These are phyloP conservation scores for Sialia sialis DNA, from an alignment of 2,113 vertebrate species.

Conservation along the genomic window DNA sequence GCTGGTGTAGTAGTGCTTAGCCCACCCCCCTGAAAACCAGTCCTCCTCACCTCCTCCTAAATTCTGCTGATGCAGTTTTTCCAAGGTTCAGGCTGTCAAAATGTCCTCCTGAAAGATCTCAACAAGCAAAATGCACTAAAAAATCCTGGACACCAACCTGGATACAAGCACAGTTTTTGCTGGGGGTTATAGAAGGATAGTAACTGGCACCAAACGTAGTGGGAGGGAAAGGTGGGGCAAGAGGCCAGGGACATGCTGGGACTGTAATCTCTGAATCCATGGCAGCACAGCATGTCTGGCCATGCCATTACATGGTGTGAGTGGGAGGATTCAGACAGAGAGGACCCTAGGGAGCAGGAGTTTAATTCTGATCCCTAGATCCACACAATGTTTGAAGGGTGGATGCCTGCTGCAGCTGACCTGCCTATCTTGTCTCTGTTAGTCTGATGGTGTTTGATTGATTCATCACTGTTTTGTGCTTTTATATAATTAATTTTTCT, in stretches of 20 bases:
- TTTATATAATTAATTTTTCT: constrained; percentile 1
- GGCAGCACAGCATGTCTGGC: not conserved
- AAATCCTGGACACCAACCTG: not conserved
- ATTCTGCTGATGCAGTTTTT: not conserved
- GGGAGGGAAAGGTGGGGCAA: not conserved
- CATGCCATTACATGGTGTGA: not conserved
- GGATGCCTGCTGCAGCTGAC: not conserved
- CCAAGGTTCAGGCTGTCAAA: not conserved
- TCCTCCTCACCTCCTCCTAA: not conserved
- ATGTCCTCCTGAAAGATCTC: not conserved
- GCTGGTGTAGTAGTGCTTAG: not conserved
- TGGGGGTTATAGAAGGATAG: not conserved
- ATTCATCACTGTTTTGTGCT: not conserved
- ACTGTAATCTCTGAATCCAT: not conserved
- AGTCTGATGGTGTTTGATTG: not conserved
- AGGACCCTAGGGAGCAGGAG: not conserved
- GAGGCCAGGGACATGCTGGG: not conserved
- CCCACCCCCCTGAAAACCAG: not conserved
- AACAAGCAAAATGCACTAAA: not conserved
- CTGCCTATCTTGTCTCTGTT: not conserved
- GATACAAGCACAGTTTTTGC: accelerated
- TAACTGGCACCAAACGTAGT: not conserved
- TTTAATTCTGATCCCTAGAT: not conserved
- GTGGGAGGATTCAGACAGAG: not conserved
- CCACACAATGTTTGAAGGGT: not conserved